Evolutionary conservation across 2,113 vertebrate genomes (phyloP), one percentile per base, ranked within the genome.

Genomic region (Lamprologus lemairii): DNA sequence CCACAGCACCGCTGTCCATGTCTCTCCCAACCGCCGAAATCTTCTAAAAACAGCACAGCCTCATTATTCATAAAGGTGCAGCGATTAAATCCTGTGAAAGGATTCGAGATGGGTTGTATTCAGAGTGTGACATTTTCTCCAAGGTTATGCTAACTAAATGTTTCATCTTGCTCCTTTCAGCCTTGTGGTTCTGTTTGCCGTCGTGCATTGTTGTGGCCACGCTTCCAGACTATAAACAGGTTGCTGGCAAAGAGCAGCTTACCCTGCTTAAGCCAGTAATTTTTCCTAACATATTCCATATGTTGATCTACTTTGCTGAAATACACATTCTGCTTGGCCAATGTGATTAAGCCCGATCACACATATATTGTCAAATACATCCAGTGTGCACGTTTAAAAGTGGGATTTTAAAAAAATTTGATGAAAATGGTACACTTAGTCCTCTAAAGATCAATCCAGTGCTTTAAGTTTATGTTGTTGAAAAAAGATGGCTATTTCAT

Each of bases 211-310:
- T 86, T 89, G 87, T 81, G 71, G 86, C 57, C 6, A 9, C 60
- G 10, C 57, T 60, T 85, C 33, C 51, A 88, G 79, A 87, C 68
- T 83, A 58, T 73, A 80, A 14, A 33, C 90, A 93, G 90, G 90
- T 90, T 85, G 84, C 75, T 68, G 11, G 16, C 49, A 71, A 80
- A 88, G 63, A 78, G 83, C 19, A 37, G 35, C 51, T 85, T 84
- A 81, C 79, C 68, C 19, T 45, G 51, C 75, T 83, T 14, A 83
- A 37, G 63, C 79, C 60, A 42, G 42, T 87, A 19, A 80, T 93
- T 90, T 86, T 80, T 58, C 3, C 65, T 33, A 92, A 91, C 82
- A 14, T 68, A 12, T 88, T 87, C 90, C 93, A 90, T 47, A 82
- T 89, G 90, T 73, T 88, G 40, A 47, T 73, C 28, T 6, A 21